Percentiles rank a stretch among this genome's conserved stretches.
Evolutionary conservation across 2,797 vertebrate species (phyloP).

Genomic region (Limnodromus scolopaceus): DNA sequence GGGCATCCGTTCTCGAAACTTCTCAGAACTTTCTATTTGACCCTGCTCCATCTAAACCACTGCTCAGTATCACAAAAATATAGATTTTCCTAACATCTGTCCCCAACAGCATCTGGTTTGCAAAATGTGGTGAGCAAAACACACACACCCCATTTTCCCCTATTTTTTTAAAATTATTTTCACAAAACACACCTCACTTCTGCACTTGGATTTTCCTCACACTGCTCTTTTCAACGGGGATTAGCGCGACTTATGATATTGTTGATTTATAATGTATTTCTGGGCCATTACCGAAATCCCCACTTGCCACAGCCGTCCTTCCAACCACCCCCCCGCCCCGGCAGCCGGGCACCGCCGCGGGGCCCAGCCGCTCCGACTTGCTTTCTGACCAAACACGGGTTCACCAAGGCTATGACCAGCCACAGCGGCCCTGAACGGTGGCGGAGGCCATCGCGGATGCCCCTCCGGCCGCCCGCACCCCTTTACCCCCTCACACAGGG

Average conservation of each 20-base stretch:
- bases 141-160: rapidly evolving
- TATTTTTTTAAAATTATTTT: rapidly evolving
- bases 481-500: rapidly evolving
- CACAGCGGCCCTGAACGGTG: rapidly evolving
- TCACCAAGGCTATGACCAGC: rapidly evolving
- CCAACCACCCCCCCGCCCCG: neutral
- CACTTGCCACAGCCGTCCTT: rapidly evolving
- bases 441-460: rapidly evolving
- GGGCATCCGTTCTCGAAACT: neutral
- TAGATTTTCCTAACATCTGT: neutral
- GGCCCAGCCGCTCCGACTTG: rapidly evolving
- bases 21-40: neutral
- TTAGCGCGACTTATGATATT: rapidly evolving
- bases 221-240: rapidly evolving
- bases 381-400: rapidly evolving
- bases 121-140: rapidly evolving
- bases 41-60: neutral
- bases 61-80: rapidly evolving
- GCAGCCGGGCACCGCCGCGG: neutral
- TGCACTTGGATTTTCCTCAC: rapidly evolving
- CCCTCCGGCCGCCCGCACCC: rapidly evolving
- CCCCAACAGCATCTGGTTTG: neutral
- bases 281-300: rapidly evolving
- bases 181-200: no score
- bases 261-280: rapidly evolving